Base-by-base conservation (phyloP, 2,113 vertebrate species). In the Pleuronectes platessa region DNA sequence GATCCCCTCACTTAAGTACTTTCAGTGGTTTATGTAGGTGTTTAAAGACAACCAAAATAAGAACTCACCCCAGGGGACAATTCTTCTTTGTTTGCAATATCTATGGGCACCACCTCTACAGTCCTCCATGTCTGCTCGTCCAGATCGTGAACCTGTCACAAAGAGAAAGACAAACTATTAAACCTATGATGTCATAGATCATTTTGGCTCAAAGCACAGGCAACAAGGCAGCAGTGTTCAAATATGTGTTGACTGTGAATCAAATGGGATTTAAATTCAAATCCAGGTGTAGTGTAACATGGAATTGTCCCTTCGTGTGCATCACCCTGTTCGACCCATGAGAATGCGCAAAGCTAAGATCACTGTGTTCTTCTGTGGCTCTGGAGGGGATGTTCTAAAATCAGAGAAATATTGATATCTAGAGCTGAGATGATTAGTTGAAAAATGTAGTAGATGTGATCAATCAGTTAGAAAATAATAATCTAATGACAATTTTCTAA, bases 81-180 rank as follows among this genome's bases (percentile, higher is more conserved):
- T 87, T 97, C 96, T 61, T 95, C 96, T 90, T 95, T 95, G 90
- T 95, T 97, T 83, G 97, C 95, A 76, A 99, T 99, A 81, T 99
- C 97, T 81, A 99, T 97, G 72, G 96, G 95, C 73, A 97, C 95
- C 75, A 98, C 94, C 86, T 99, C 97, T 67, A 98, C 97, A 0
- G 93, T 95, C 92, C 96, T 97, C 97, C 97, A 99, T 0, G 96
- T 97, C 84, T 95, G 95, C 2, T 96, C 96, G 77, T 99, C 97
- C 93, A 99, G 93, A 76, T 95, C 93, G 26, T 99, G 98, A 60
- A 99, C 96, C 98, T 99, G 89, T 1, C 45, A 76, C 60, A 51
- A 0, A 59, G 31, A 51, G 1, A 54, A 53, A 54, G 8, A 58
- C 4, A 35, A 51, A 18, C 14, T 9, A 5, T 21, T 64, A 17